A percentile compares a stretch with the other conserved stretches of the same genome.
Evolutionary conservation across 2,888 invertebrate genomes (phyloP).

Genomic region (Selenia dentaria): DNA sequence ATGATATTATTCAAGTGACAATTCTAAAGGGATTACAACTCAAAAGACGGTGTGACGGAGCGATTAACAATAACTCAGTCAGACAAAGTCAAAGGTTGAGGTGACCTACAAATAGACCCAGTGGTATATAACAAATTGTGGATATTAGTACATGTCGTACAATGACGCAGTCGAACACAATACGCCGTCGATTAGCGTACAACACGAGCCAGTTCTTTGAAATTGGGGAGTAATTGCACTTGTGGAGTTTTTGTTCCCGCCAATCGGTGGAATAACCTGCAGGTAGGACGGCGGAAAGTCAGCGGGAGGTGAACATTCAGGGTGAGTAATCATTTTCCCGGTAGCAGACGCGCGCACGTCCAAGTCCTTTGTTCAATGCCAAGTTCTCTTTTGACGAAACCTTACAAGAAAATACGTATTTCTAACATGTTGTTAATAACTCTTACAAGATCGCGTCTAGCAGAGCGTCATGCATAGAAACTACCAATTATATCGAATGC

Average conservation of each 20-base stretch:
- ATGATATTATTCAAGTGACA: conserved; percentile 8
- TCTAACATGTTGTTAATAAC: conserved; percentile 3
- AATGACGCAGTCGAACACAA: conserved; percentile 39
- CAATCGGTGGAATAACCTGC: conserved; percentile 70
- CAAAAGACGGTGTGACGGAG: not conserved
- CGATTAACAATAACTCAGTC: conserved; percentile 25
- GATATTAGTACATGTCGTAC: conserved; percentile 49
- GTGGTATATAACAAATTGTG: conserved; percentile 35
- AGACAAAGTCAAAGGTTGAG: conserved; percentile 41
- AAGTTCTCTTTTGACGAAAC: conserved; percentile 25
- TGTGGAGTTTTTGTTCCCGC: conserved; percentile 64
- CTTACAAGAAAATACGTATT: conserved; percentile 8
- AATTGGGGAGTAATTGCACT: conserved; percentile 55
- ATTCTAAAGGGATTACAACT: conserved; percentile 11
- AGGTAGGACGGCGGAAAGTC: conserved; percentile 77
- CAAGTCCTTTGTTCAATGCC: conserved; percentile 41
- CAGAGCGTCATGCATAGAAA: conserved; percentile 13
- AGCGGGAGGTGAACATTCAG: conserved; percentile 55
- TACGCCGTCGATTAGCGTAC: conserved; percentile 44
- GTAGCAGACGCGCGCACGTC: conserved; percentile 40
- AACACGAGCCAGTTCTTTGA: conserved; percentile 43
- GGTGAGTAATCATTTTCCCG: conserved; percentile 60
- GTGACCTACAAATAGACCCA: conserved; percentile 47
- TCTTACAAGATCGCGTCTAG: not conserved
- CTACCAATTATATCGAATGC: conserved; percentile 31